Conservation (phyloP, 2,888 invertebrate species). For the Sipha maydis region DNA sequence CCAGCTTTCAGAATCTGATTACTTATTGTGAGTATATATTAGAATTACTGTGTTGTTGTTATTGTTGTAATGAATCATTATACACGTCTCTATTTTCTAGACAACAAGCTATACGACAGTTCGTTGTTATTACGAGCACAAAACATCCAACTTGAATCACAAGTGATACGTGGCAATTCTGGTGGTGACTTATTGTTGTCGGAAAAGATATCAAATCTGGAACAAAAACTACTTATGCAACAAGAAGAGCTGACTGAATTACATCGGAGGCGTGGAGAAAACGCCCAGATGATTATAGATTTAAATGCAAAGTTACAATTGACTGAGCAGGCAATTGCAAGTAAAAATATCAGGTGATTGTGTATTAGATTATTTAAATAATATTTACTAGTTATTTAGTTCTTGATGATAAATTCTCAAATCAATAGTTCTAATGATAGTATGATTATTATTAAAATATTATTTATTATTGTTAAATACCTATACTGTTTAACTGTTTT, state of each 20-base stretch:
- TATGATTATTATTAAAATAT: not conserved
- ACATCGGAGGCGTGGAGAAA: slow-evolving; percentile 89
- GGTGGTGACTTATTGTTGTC: slow-evolving; percentile 14
- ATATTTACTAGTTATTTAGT: not conserved
- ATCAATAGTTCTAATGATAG: not conserved
- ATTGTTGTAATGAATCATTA: not conserved
- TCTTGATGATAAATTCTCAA: too few species aligned
- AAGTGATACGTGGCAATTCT: slow-evolving; percentile 34
- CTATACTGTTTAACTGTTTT: not conserved
- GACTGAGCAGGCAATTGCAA: slow-evolving; percentile 79
- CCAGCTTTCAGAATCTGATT: slow-evolving; percentile 56
- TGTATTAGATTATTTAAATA: slow-evolving; percentile 14
- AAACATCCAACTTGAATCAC: slow-evolving; percentile 45
- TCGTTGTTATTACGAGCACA: slow-evolving; percentile 37
- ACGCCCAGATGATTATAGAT: slow-evolving; percentile 92
- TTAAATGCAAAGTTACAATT: slow-evolving; percentile 87
- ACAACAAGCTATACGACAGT: slow-evolving; percentile 53
- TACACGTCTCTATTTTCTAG: not conserved
- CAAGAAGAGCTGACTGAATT: slow-evolving; percentile 94
- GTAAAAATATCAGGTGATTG: slow-evolving; percentile 77
- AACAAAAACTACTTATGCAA: slow-evolving; percentile 85
- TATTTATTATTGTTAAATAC: not conserved
- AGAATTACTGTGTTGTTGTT: not conserved
- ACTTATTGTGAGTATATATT: slow-evolving; percentile 38
- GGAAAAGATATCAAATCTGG: slow-evolving; percentile 78